phyloP scores from a whole-genome alignment of 2,113 vertebrate species.

The Daubentonia madagascariensis region DNA sequence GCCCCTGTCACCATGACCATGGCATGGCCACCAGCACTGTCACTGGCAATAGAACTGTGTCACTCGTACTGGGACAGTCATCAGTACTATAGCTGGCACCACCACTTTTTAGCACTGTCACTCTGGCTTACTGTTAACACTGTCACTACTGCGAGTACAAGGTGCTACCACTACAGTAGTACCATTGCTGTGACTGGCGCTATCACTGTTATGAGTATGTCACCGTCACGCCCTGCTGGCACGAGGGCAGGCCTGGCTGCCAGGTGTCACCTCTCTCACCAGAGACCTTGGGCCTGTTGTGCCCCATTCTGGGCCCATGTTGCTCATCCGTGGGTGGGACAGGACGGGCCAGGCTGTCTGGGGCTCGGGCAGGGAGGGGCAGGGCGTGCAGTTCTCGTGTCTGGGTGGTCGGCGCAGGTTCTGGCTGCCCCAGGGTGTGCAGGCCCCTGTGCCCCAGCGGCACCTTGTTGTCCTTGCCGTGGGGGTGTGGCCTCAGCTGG shows the following conservation, averaged over 20 bases:
- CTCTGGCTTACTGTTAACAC: fast-evolving
- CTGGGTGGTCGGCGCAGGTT: not conserved
- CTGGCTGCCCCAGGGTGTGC: not conserved
- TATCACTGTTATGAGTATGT: not conserved
- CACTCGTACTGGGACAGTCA: not conserved
- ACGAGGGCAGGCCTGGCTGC: not conserved
- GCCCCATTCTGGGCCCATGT: not conserved
- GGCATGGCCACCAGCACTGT: no score
- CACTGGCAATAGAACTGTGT: fast-evolving
- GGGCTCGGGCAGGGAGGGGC: not conserved
- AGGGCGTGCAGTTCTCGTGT: not conserved
- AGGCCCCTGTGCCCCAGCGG: not conserved
- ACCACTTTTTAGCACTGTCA: not conserved
- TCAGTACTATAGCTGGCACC: no score
- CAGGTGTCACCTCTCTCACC: not conserved
- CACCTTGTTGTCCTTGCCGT: not conserved
- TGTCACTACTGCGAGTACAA: fast-evolving
- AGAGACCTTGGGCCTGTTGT: not conserved
- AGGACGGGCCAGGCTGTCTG: fast-evolving
- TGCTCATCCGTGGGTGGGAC: not conserved
- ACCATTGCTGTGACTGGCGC: not conserved
- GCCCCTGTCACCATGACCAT: not conserved
- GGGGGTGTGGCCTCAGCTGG: not conserved
- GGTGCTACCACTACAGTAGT: not conserved
- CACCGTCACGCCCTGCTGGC: not conserved